Evolutionary conservation across 2,888 invertebrate genomes (phyloP), one percentile per base, ranked within the genome.

Genomic region (Acanthosoma haemorrhoidale): DNA sequence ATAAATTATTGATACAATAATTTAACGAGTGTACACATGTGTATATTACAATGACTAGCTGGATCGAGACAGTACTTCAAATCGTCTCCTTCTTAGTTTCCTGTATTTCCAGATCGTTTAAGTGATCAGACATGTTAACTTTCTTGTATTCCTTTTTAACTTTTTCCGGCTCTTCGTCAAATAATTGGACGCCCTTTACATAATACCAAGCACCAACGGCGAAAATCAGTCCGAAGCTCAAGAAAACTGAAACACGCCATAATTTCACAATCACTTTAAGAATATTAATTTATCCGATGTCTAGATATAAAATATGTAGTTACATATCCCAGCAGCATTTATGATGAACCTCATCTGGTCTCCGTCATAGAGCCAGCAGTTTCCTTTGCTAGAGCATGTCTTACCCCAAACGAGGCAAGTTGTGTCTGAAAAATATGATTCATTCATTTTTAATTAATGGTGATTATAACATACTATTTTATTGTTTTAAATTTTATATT

Each of bases 351-450:
- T 83, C 74, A 89, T 80, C 6, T 83, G 82, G 76, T 84, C 83
- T 9, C 87, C 87, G 78, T 89, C 86, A 78, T 89, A 90, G 8
- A 89, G 80, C 89, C 89, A 89, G 77, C 90, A 89, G 76, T 89
- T 88, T 73, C 89, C 88, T 64, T 84, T 85, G 68, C 85, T 85
- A 0, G 85, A 82, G 76, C 89, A 89, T 3, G 87, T 87, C 77
- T 87, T 87, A 11, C 89, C 88, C 89, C 89, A 89, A n/a, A 89
- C 86, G 31, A 88, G 78, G 75, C 89, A 89, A 6, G 88, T 84
- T 74, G 82, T 83, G 79, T 87, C 87, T 85, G n/a, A n/a, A n/a
- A n/a, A n/a, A n/a, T n/a, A n/a, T n/a, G n/a, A n/a, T n/a, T n/a
- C n/a, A n/a, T n/a, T n/a, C 8, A 36, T 36, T 9, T 36, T 36